Evolutionary conservation across 2,888 invertebrate genomes (phyloP), one percentile per base, ranked within the genome.

Genomic region (Entomobrya proxima): DNA sequence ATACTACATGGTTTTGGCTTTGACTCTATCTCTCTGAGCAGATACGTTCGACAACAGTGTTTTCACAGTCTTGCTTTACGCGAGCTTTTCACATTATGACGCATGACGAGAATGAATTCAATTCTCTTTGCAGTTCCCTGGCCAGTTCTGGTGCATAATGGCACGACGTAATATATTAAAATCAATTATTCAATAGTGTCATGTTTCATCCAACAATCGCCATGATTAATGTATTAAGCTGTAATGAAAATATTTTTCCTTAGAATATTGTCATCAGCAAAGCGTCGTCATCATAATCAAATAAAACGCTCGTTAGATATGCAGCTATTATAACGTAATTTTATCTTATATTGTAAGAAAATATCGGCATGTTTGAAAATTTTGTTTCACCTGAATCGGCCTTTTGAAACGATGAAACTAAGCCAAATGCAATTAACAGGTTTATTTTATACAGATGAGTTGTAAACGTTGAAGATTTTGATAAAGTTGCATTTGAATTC

Each of bases 71-170:
- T 30, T 67, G 18, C 44, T 44, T 69, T 61, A 27, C 44, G 52
- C 75, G 75, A 35, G 55, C 21, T 75, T 75, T 75, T 35, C 55
- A 75, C 35, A 55, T 75, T 75, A 55, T 77, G 61, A 79, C 67
- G 76, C 76, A 81, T 80, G 81, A 81, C 81, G 78, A 61, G 81
- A 86, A 86, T 86, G 86, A 81, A 86, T 86, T 86, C 82, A 86
- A 82, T 86, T 44, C 44, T 61, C 61, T 18, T 11, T 2, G 6
- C 18, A 44, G 27, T 44, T 75, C 27, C 58, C 77, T 75, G 52
- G 75, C 75, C 52, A 75, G 11, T 35, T 24, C 32, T 2, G 35
- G 21, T 69, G 27, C 11, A 35, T 55, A 52, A 32, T 21, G 35
- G 1, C 1, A 32, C 58, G 40, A 32, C 5, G 77, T 61, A 58